These are phyloP conservation scores for Andrena bucephala DNA, from an alignment of 2,888 invertebrate species.

Conservation along the genomic window DNA sequence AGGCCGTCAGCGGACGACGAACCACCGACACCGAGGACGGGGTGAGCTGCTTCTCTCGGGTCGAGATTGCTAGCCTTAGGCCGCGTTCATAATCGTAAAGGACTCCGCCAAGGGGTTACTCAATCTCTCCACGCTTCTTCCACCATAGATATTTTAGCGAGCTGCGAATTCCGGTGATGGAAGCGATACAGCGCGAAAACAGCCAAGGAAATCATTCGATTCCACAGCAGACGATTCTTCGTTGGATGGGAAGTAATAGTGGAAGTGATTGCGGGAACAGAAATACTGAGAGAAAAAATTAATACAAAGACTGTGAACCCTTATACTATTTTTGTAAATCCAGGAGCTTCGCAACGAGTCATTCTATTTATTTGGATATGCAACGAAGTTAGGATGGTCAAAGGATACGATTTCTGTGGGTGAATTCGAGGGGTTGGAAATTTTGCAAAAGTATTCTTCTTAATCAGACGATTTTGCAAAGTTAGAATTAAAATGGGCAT, in stretches of 20 bases:
- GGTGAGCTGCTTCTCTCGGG: conserved; percentile 72
- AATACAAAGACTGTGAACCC: not conserved
- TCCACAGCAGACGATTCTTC: not conserved
- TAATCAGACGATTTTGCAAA: too few relatives aligned
- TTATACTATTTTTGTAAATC: not conserved
- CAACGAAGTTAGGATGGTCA: too few relatives aligned
- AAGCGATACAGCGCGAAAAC: too few relatives aligned
- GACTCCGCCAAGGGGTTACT: conserved; percentile 16
- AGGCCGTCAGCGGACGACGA: conserved; percentile 80
- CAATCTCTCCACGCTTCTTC: not conserved
- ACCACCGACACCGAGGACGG: conserved; percentile 79
- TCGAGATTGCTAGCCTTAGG: conserved; percentile 51
- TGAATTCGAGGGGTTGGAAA: not conserved
- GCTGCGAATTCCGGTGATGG: too few relatives aligned
- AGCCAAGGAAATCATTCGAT: not conserved
- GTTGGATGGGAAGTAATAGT: too few relatives aligned
- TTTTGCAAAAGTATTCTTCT: too few relatives aligned
- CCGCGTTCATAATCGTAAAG: conserved; percentile 50
- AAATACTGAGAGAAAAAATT: not conserved
- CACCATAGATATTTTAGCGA: not conserved
- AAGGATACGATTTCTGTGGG: not conserved
- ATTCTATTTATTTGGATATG: too few relatives aligned
- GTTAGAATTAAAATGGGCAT: too few relatives aligned
- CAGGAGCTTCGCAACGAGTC: too few relatives aligned
- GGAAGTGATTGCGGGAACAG: not conserved